phyloP scores from a whole-genome alignment of 2,797 vertebrate genomes.

The Ctenopoma multispine region DNA sequence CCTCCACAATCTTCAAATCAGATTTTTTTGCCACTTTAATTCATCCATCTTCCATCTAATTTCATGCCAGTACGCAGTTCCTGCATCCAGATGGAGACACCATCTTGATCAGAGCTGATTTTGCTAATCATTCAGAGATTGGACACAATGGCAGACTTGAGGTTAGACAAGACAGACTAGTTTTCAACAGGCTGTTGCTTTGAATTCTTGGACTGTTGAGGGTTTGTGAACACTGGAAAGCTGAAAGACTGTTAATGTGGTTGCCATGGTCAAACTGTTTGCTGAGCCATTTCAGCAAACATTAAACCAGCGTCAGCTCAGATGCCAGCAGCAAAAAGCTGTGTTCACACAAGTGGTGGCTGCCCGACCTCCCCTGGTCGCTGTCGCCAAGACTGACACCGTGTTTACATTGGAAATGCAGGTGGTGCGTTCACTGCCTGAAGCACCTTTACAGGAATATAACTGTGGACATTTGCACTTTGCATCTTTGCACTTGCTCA shows the following conservation, averaged over 20 bases:
- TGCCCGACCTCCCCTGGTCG: background rate
- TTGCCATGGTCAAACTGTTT: background rate
- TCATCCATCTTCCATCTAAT: background rate
- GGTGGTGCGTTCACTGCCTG: background rate
- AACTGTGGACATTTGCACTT: background rate
- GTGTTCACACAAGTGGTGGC: background rate
- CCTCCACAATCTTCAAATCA: background rate
- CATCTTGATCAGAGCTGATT: constrained; percentile 25
- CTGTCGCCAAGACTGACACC: background rate
- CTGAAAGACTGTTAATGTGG: background rate
- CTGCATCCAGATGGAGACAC: constrained; percentile 23
- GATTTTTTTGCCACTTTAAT: background rate
- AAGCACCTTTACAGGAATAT: background rate
- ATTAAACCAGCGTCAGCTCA: background rate
- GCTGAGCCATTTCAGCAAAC: background rate
- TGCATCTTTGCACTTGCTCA: background rate
- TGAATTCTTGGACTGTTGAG: background rate
- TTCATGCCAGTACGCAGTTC: constrained; percentile 2
- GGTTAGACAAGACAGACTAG: background rate
- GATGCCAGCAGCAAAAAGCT: background rate
- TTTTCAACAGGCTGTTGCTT: background rate
- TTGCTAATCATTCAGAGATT: constrained; percentile 21
- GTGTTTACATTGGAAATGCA: background rate
- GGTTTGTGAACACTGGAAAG: background rate
- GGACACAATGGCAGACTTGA: constrained; percentile 22